phyloP scores from a whole-genome alignment of 2,113 vertebrate species.

The Phocoena phocoena region DNA sequence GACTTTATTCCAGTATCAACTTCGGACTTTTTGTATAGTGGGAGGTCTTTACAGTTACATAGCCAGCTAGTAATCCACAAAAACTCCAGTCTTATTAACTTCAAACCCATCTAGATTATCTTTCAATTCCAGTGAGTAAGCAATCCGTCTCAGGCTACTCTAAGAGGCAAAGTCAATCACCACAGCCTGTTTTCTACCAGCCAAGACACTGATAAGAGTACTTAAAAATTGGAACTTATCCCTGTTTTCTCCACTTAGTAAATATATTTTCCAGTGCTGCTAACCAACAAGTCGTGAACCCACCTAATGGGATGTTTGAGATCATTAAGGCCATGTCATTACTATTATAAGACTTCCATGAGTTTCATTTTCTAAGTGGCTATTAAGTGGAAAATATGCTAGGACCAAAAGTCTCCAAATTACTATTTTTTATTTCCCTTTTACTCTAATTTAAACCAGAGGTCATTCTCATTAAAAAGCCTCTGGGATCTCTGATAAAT shows the following conservation, averaged over 20 bases:
- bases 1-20: not conserved
- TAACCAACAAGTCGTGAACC: conserved; percentile 47
- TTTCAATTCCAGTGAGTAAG: not conserved
- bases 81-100: not conserved
- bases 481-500: conserved; percentile 66
- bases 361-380: conserved; percentile 63
- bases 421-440: conserved; percentile 68
- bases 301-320: conserved; percentile 39
- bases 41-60: not conserved
- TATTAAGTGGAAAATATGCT: conserved; percentile 65
- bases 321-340: conserved; percentile 43
- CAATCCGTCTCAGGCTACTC: not conserved
- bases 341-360: conserved; percentile 48
- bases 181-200: conserved; percentile 11
- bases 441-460: conserved; percentile 64
- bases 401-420: conserved; percentile 63
- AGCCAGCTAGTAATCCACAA: not conserved
- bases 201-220: not conserved
- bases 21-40: not conserved
- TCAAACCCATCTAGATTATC: not conserved
- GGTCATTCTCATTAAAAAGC: conserved; percentile 76
- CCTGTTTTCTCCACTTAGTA: not conserved
- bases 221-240: not conserved
- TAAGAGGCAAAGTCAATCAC: conserved; percentile 20
- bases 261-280: conserved; percentile 30